A percentile compares a stretch with the other conserved stretches of the same genome.
Evolutionary conservation across 1,140 invertebrate species (phyloP).

Genomic region (Cheumatopsyche charites): DNA sequence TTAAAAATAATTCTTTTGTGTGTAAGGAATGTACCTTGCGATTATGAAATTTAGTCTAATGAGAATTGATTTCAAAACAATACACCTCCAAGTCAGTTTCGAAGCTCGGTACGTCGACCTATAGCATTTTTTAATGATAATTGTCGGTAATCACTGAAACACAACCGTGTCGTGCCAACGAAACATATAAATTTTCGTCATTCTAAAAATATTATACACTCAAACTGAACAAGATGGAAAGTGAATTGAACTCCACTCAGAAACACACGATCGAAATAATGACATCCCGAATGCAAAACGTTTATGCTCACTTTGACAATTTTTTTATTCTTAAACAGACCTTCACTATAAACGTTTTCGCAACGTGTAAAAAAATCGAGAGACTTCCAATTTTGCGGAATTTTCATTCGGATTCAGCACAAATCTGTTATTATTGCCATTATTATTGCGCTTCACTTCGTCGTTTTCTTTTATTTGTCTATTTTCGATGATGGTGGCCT

Average conservation of each 20-base stretch:
- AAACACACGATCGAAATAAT: not conserved
- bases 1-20: conserved; percentile 12
- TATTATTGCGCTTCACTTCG: not conserved
- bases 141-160: not conserved
- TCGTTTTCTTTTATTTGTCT: conserved; percentile 9
- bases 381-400: too few species aligned
- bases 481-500: conserved; percentile 2
- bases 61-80: conserved; percentile 7
- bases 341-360: not conserved
- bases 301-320: not conserved
- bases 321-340: not conserved
- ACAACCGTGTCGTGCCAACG: not conserved
- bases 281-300: not conserved
- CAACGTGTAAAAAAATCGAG: too few species aligned
- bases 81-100: not conserved
- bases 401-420: not conserved
- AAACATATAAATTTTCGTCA: not conserved
- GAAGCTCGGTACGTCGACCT: not conserved
- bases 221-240: not conserved
- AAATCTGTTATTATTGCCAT: not conserved
- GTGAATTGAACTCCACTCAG: not conserved
- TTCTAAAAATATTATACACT: not conserved
- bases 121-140: not conserved
- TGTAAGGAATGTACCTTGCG: not conserved
- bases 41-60: conserved; percentile 8